A percentile compares a stretch with the other conserved stretches of the same genome.
Conservation (phyloP, 2,888 invertebrate genomes). For the Muschampia staudingeri region DNA sequence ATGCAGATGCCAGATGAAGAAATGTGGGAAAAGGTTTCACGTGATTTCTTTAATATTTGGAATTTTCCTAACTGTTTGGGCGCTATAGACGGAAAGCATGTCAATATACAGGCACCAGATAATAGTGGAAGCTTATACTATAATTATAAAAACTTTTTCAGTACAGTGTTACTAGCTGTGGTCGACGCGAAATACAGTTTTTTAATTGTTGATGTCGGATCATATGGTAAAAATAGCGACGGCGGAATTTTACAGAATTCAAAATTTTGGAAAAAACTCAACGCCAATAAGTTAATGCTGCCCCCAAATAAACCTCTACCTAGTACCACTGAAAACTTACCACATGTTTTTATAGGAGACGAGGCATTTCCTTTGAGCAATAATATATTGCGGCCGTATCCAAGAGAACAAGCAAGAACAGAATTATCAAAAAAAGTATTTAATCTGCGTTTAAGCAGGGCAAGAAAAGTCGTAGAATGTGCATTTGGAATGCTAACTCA, state of each 20-base stretch:
- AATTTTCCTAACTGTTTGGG: slow-evolving; percentile 14
- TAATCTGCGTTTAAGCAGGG: slow-evolving; percentile 1
- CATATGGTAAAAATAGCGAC: neutral
- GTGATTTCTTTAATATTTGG: slow-evolving; percentile 9
- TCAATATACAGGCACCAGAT: slow-evolving; percentile 14
- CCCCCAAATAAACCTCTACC: neutral
- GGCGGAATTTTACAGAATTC: neutral
- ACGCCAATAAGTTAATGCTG: neutral
- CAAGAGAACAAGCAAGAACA: neutral
- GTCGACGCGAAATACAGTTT: slow-evolving; percentile 6
- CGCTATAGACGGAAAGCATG: slow-evolving; percentile 14
- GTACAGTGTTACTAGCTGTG: slow-evolving; percentile 14
- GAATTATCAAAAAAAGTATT: neutral
- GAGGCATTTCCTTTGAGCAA: neutral
- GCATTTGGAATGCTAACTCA: neutral
- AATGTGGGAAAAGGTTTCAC: slow-evolving; percentile 14
- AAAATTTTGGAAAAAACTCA: neutral
- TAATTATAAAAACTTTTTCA: slow-evolving; percentile 12
- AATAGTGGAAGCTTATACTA: slow-evolving; percentile 11
- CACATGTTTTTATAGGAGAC: slow-evolving; percentile 9
- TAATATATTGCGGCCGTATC: neutral
- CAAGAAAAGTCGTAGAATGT: neutral
- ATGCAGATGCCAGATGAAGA: slow-evolving; percentile 11
- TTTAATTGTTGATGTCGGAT: neutral
- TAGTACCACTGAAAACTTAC: neutral